Conservation (phyloP, 2,113 vertebrate genomes). For the Grus americana region DNA sequence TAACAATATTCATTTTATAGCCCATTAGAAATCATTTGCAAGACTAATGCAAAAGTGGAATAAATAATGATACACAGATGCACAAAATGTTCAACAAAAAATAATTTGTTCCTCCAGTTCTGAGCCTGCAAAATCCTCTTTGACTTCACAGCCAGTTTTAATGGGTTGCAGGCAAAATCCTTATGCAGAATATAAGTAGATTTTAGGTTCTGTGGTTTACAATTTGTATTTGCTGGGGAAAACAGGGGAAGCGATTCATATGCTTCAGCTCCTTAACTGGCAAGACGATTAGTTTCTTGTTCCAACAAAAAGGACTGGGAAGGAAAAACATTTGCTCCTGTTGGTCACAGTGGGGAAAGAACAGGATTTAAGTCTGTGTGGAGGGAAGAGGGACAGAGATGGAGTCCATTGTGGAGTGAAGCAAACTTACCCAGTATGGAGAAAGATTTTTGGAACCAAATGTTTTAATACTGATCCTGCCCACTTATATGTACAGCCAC, state of each 20-base stretch:
- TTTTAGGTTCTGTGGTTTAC: constrained; percentile 6
- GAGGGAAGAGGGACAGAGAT: background rate
- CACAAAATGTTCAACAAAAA: background rate
- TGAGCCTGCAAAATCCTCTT: background rate
- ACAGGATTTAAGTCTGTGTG: background rate
- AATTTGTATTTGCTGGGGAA: background rate
- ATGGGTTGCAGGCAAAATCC: background rate
- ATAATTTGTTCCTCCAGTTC: background rate
- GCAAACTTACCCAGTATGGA: background rate
- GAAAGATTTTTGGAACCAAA: background rate
- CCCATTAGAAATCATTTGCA: background rate
- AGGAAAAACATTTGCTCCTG: background rate
- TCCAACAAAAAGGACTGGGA: background rate
- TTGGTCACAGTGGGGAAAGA: background rate
- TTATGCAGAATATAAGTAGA: background rate
- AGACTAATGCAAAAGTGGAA: background rate
- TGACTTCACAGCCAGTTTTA: background rate
- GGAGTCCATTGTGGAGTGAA: background rate
- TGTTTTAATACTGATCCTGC: background rate
- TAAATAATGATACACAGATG: background rate
- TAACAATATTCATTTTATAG: background rate
- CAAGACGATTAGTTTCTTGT: background rate
- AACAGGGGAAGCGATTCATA: background rate
- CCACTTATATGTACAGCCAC: background rate
- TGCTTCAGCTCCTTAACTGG: background rate